Evolutionary conservation across 2,797 vertebrate genomes (phyloP), one percentile per base, ranked within the genome.

Genomic region (Micromesistius poutassou): DNA sequence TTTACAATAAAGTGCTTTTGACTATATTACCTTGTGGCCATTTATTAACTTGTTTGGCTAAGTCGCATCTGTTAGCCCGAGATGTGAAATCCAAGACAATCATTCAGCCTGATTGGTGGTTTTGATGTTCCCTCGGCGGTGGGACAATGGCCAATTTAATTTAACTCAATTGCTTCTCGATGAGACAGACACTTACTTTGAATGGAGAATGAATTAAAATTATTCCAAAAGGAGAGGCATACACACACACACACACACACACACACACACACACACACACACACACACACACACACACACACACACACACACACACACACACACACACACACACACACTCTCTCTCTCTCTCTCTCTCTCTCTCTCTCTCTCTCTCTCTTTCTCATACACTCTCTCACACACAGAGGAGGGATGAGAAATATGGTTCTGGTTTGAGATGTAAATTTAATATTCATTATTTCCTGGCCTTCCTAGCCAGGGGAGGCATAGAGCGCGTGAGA

Each of bases 201-300:
- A 85, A 84, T 72, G 31, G 35, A 68, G 74, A 71, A 75, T 78
- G 22, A 74, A 74, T 50, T 77, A 30, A 73, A 38, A 77, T 76
- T 19, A 62, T 62, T 62, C 55, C n/a, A 78, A 83, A 82, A 82
- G 72, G 73, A 68, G 33, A 66, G 71, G 73, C 28, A 62, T 30
- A 76, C 38, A 74, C 36, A 28, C 12, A 36, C 71, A 72, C 71
- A 72, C 31, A 36, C 71, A 72, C 71, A 72, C 71, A 72, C 71
- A 30, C 68, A 71, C 28, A 19, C 68, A 30, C 68, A 30, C 68
- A 12, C 68, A 71, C 68, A 30, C 68, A 71, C 68, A 30, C 68
- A 71, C 68, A 30, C 68, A 30, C 68, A 30, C 68, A 30, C 68
- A 71, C 68, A 30, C 68, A 71, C 68, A 30, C 68, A 71, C 68